A percentile compares a stretch with the other conserved stretches of the same genome.
Evolutionary conservation across 2,797 vertebrate genomes (phyloP).

Genomic region (Ceryle rudis): DNA sequence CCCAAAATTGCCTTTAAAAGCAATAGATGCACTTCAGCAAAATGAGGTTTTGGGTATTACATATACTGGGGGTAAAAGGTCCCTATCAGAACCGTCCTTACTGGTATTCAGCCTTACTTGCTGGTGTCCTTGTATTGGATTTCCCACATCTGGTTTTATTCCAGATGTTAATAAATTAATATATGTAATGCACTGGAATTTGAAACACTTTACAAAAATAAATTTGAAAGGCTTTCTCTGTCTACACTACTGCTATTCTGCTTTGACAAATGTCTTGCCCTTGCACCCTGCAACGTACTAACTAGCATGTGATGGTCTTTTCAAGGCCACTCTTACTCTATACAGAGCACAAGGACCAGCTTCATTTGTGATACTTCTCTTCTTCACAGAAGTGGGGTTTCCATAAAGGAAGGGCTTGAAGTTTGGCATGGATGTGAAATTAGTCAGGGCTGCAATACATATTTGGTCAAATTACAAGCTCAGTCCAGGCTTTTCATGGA

Average conservation of each 20-base stretch:
- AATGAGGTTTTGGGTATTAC: neutral
- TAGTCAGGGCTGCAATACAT: neutral
- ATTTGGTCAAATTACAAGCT: neutral
- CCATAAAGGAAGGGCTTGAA: neutral
- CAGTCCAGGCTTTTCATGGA: neutral
- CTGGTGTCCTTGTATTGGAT: neutral
- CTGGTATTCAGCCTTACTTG: neutral
- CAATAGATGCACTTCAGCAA: neutral
- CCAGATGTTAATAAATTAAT: neutral
- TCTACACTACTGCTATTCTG: neutral
- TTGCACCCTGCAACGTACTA: neutral
- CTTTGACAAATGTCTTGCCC: conserved; percentile 25
- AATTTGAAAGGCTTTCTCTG: neutral
- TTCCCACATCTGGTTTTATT: neutral
- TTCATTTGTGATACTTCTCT: neutral
- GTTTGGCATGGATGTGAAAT: neutral
- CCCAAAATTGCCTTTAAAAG: conserved; percentile 16
- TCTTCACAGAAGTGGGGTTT: neutral
- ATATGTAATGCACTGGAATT: neutral
- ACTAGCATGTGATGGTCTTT: neutral
- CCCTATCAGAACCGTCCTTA: neutral
- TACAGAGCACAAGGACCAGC: neutral
- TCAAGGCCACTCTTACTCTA: neutral
- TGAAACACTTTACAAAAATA: neutral
- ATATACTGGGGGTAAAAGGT: neutral